Percentiles rank a stretch among this genome's conserved stretches.
Conservation (phyloP, 2,888 invertebrate species). For the Stenodema calcarata region DNA sequence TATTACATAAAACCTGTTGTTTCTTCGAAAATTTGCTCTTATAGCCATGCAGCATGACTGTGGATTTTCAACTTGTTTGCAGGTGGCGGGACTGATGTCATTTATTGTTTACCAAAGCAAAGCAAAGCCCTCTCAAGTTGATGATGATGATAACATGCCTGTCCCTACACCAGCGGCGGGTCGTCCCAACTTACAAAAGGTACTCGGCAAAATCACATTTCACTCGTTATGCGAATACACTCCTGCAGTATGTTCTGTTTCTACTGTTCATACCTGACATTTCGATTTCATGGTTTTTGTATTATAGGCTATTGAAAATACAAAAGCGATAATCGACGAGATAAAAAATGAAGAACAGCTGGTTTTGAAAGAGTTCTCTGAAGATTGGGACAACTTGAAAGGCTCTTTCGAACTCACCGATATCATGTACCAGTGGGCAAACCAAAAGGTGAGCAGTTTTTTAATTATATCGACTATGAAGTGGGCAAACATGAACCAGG, state of each 20-base stretch:
- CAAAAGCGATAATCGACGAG: slow-evolving; percentile 54
- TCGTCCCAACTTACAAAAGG: neutral
- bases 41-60: too few relatives aligned
- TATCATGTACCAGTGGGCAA: slow-evolving; percentile 51
- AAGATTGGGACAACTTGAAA: slow-evolving; percentile 31
- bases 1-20: too few relatives aligned
- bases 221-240: too few relatives aligned
- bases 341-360: neutral
- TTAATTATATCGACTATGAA: neutral
- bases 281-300: neutral
- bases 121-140: slow-evolving; percentile 58
- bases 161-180: too few relatives aligned
- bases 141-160: neutral
- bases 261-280: too few relatives aligned
- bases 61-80: neutral
- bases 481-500: neutral
- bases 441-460: slow-evolving; percentile 46
- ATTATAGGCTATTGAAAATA: slow-evolving; percentile 54
- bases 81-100: slow-evolving; percentile 83
- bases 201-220: too few relatives aligned
- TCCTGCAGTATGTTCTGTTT: too few relatives aligned
- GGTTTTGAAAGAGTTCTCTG: slow-evolving; percentile 6
- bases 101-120: slow-evolving; percentile 91
- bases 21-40: too few relatives aligned
- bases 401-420: slow-evolving; percentile 42